These are phyloP conservation scores for Girardia tigrina DNA, from an alignment of 2,888 invertebrate genomes.

Conservation along the genomic window DNA sequence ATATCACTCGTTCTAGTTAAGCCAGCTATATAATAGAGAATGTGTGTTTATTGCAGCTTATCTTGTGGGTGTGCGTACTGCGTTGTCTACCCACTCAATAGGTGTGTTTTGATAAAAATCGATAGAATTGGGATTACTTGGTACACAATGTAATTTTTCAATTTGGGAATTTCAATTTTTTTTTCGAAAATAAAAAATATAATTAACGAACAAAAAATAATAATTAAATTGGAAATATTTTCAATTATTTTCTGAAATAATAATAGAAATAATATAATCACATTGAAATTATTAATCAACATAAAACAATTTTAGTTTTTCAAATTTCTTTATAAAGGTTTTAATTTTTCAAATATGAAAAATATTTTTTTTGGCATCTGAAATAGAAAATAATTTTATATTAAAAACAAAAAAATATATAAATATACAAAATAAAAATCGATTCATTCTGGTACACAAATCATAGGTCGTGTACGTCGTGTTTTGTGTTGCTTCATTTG, in stretches of 20 bases:
- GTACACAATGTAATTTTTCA: neutral
- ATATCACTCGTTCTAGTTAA: constrained; percentile 8
- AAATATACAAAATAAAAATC: constrained; percentile 3
- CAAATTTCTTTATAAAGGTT: neutral
- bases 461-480: constrained; percentile 16
- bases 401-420: neutral
- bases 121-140: neutral
- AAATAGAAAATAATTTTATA: neutral
- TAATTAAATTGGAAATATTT: neutral
- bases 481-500: constrained; percentile 8
- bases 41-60: neutral
- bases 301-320: neutral
- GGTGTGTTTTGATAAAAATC: constrained; percentile 6
- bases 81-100: constrained; percentile 18
- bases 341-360: neutral
- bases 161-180: neutral
- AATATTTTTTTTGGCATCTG: neutral
- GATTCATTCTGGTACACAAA: constrained; percentile 20
- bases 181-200: no score
- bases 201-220: no score
- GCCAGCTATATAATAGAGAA: constrained; percentile 1
- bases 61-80: constrained; percentile 8
- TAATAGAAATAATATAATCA: neutral
- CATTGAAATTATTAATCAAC: neutral
- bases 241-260: neutral